These are phyloP conservation scores for Artemia franciscana DNA, from an alignment of 1,140 invertebrate genomes.

Conservation along the genomic window DNA sequence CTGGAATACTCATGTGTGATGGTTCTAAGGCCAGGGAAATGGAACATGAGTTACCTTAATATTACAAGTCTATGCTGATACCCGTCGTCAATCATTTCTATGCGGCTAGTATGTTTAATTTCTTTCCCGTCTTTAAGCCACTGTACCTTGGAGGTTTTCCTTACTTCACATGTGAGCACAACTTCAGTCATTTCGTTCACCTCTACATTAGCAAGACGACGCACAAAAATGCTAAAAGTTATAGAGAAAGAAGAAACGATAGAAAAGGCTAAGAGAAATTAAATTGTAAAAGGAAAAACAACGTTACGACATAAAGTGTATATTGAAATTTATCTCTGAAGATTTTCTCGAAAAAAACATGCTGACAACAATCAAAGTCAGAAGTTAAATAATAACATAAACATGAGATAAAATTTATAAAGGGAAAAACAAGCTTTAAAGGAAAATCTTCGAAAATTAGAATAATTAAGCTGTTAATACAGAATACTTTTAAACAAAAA, in stretches of 20 bases:
- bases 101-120: slow-evolving; percentile 61
- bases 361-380: too few species aligned
- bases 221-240: slow-evolving; percentile 34
- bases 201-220: slow-evolving; percentile 35
- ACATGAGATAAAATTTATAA: too few species aligned
- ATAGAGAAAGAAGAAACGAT: background rate
- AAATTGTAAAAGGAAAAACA: background rate
- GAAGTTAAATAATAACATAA: too few species aligned
- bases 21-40: too few species aligned
- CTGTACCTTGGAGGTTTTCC: slow-evolving; percentile 54
- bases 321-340: too few species aligned
- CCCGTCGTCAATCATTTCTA: slow-evolving; percentile 60
- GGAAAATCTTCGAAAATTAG: too few species aligned
- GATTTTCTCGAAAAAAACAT: too few species aligned
- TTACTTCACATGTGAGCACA: slow-evolving; percentile 56
- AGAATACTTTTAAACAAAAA: too few species aligned
- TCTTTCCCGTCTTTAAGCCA: slow-evolving; percentile 61
- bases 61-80: slow-evolving; percentile 50
- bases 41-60: slow-evolving; percentile 42
- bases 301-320: background rate
- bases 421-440: too few species aligned
- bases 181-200: slow-evolving; percentile 48
- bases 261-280: background rate
- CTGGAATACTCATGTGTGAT: too few species aligned
- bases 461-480: too few species aligned